Percentiles rank a stretch among this genome's conserved stretches.
Conservation (phyloP, 2,888 invertebrate genomes). For the Nemurella pictetii region DNA sequence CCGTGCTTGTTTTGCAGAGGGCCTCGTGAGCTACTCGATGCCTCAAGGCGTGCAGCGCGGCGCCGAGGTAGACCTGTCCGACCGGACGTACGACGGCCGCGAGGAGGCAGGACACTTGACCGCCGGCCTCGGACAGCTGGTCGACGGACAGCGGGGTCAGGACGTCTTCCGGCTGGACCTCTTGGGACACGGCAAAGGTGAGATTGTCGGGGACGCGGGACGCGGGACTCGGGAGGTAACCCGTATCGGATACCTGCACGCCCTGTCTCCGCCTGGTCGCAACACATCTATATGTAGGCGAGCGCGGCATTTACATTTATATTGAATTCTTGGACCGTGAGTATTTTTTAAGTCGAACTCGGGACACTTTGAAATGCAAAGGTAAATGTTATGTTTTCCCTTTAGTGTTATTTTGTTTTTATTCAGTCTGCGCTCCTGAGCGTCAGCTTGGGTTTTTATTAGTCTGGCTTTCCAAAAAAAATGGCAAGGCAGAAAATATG, state of each 20-base stretch:
- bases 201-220: slow-evolving; percentile 43
- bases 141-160: slow-evolving; percentile 73
- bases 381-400: slow-evolving; percentile 9
- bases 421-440: background rate
- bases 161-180: slow-evolving; percentile 72
- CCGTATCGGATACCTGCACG: too few relatives aligned
- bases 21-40: slow-evolving; percentile 76
- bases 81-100: slow-evolving; percentile 76
- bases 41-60: slow-evolving; percentile 72
- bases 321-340: background rate
- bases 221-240: too few relatives aligned
- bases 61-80: slow-evolving; percentile 74
- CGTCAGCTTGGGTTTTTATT: slow-evolving; percentile 7
- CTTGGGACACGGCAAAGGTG: slow-evolving; percentile 69
- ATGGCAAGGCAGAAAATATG: background rate
- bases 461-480: background rate
- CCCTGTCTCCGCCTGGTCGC: too few relatives aligned
- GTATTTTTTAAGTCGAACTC: slow-evolving; percentile 16
- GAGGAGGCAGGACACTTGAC: slow-evolving; percentile 65
- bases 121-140: slow-evolving; percentile 77
- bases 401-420: background rate
- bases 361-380: slow-evolving; percentile 12
- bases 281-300: background rate
- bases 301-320: slow-evolving; percentile 15
- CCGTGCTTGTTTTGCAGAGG: slow-evolving; percentile 66